These are phyloP conservation scores for Myripristis jacobus DNA, from an alignment of 2,797 vertebrate genomes.

Conservation along the genomic window DNA sequence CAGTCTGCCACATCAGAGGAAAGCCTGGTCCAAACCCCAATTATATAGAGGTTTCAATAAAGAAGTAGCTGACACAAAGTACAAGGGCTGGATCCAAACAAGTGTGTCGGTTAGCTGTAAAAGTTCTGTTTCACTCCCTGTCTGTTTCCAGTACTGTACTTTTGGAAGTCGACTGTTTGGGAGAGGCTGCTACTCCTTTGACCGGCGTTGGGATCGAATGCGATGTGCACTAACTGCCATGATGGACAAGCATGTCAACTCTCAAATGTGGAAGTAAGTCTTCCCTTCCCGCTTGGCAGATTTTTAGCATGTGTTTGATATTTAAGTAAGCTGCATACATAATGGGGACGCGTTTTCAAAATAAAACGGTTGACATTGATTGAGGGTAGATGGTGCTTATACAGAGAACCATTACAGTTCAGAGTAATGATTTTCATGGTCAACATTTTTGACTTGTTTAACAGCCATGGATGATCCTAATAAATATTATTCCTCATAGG, in stretches of 20 bases:
- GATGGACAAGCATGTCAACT: constrained; percentile 98
- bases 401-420: accelerated
- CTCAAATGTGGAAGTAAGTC: constrained; percentile 99
- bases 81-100: neutral
- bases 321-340: neutral
- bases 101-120: neutral
- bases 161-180: constrained; percentile 97
- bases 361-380: neutral
- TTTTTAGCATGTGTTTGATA: neutral
- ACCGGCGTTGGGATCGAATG: constrained; percentile 95
- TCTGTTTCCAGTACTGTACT: constrained; percentile 92
- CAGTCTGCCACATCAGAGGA: too few species aligned
- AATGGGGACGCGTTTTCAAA: neutral
- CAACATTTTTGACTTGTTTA: neutral
- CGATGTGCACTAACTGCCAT: constrained; percentile 93
- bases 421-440: neutral
- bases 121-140: neutral
- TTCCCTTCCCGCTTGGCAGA: neutral
- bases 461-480: constrained; percentile 1
- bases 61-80: neutral
- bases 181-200: constrained; percentile 94
- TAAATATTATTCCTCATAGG: constrained; percentile 72
- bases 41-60: neutral
- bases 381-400: neutral
- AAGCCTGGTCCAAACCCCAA: neutral